Base-by-base conservation (phyloP, 2,113 vertebrate genomes). In the Tyto alba region DNA sequence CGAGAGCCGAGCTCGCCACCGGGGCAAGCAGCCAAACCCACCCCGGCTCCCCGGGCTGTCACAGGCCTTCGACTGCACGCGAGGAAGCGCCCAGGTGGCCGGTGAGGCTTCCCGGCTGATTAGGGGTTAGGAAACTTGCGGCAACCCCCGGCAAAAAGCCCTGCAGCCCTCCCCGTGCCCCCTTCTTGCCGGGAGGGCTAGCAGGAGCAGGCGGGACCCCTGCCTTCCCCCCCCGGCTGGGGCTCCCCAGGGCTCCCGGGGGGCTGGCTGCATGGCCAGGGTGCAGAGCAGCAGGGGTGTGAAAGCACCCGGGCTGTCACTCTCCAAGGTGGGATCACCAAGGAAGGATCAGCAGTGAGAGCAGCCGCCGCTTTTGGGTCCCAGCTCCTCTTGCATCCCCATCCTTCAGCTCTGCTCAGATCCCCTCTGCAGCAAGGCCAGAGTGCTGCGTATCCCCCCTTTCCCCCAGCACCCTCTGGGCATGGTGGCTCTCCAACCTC, bases 11-110 rank as follows among this genome's bases (percentile, higher is more conserved):
- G 94, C 93, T 95, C 29, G 89, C 96, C 95, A 94, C 89, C 1
- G 48, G 77, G 93, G 94, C 91, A 87, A 90, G 80, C 73, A 50
- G 95, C 93, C 95, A 96, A 96, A 96, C 87, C 93, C 94, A 66
- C 64, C 74, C 91, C 21, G 3, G 89, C 77, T 93, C 79, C 82
- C 57, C 1, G 60, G 85, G 90, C 69, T 74, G 67, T 84, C 87
- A 34, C 91, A n/a, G 95, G 91, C 84, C 87, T 71, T 85, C 2
- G 18, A 81, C 85, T 63, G 92, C 93, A 85, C 45, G 77, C n/a
- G 20, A 93, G 95, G 95, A 82, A 93, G 95, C 1, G 6, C 89
- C 90, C 96, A 93, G 95, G 96, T 93, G 95, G 94, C 90, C 16
- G 7, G 69, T 6, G 21, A 72, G 78, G 48, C 60, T 91, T 80